Conservation (phyloP, 1,140 invertebrate genomes). For the Mya arenaria region DNA sequence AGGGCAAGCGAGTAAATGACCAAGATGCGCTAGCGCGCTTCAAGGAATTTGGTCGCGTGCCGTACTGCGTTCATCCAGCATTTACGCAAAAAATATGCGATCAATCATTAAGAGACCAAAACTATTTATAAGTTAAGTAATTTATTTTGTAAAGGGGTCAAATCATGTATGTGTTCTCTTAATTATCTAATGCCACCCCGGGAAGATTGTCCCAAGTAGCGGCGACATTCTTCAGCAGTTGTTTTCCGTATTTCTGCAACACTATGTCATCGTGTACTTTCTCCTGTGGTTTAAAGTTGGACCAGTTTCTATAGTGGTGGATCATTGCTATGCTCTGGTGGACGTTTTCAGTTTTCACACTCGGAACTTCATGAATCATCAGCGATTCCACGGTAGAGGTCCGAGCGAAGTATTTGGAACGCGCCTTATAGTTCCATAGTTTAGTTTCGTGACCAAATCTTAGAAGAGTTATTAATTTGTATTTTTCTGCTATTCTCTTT, state of each 20-base stretch:
- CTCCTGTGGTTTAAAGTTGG: neutral
- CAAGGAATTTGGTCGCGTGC: too few relatives aligned
- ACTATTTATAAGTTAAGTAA: too few relatives aligned
- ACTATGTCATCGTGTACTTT: neutral
- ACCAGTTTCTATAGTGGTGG: conserved; percentile 48
- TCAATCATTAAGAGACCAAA: too few relatives aligned
- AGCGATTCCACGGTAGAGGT: neutral
- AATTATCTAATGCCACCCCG: too few relatives aligned
- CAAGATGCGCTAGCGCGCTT: too few relatives aligned
- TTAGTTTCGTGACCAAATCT: conserved; percentile 15
- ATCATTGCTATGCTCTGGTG: neutral
- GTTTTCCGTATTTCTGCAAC: neutral
- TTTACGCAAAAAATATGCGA: too few relatives aligned
- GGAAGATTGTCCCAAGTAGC: conserved; percentile 1
- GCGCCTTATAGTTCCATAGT: neutral
- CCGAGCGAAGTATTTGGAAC: conserved; percentile 34
- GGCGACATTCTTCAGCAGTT: neutral
- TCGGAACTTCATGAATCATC: conserved; percentile 20
- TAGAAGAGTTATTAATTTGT: conserved; percentile 18
- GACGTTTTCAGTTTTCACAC: neutral
- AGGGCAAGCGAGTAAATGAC: too few relatives aligned
- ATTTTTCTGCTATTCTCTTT: conserved; percentile 10
- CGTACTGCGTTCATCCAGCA: too few relatives aligned
- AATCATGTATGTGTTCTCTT: too few relatives aligned
- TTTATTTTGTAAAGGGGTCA: too few relatives aligned